These are phyloP conservation scores for Fopius arisanus DNA, from an alignment of 1,140 invertebrate genomes.

Conservation along the genomic window DNA sequence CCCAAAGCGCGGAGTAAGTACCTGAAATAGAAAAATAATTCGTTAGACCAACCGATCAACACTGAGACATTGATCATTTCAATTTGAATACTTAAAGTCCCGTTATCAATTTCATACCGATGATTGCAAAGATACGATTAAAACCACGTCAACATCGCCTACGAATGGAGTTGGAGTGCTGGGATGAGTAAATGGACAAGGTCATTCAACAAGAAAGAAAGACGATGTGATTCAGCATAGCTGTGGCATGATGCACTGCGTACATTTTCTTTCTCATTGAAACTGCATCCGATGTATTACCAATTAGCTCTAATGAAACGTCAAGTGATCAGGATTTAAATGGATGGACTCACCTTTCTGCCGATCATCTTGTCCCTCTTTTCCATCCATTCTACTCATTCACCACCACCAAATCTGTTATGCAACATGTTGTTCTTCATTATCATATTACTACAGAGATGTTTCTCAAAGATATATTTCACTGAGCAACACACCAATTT, in stretches of 20 bases:
- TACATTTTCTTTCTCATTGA: not conserved
- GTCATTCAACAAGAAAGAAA: not conserved
- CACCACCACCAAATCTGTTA: not conserved
- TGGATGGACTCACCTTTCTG: not conserved
- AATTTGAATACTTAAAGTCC: not conserved
- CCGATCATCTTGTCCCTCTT: not conserved
- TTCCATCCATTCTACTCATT: not conserved
- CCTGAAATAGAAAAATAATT: not conserved
- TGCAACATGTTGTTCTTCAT: not conserved
- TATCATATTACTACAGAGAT: not conserved
- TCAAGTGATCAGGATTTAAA: not conserved
- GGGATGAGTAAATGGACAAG: slow-evolving; percentile 6
- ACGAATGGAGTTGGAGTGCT: not conserved
- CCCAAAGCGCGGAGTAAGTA: not conserved
- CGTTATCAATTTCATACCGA: not conserved
- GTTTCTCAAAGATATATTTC: not conserved
- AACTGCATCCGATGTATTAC: not conserved
- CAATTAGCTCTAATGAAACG: not conserved
- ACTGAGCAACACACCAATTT: not conserved
- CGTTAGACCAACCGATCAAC: not conserved
- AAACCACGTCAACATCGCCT: not conserved
- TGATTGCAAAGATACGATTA: not conserved
- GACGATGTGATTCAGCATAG: slow-evolving; percentile 8
- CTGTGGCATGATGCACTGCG: not conserved
- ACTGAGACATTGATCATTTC: not conserved